Base-by-base conservation (phyloP, 2,888 invertebrate species). In the Dioctria linearis region DNA sequence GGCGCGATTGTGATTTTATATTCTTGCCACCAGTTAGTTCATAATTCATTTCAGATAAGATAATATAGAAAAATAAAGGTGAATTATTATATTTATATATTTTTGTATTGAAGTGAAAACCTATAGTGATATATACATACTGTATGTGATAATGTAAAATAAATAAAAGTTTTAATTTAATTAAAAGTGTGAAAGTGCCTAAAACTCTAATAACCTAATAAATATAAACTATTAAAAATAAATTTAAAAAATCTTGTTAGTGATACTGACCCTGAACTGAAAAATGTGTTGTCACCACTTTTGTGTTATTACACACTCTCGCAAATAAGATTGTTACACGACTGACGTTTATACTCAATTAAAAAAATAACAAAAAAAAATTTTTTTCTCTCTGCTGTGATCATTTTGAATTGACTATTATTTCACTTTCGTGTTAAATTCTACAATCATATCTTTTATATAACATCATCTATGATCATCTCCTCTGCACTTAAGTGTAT, bases 1-100 rank as follows among this genome's bases (percentile, higher is more conserved):
- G 73, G 73, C 57, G 73, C 73, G 59, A 39, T 57, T 13, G 42
- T 25, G 73, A 43, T 73, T 69, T 54, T 11, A 54, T 11, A 54
- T n/a, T 11, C 54, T 8, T 39, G 49, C 51, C 51, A 25, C 25
- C 25, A 25, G 25, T 25, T 25, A 69, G 37, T 37, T 5, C 51
- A 51, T 11, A 37, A 61, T 51, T 69, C 43, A 39, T 9, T 51
- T 37, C 6, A 11, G 51, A 69, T 39, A 54, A 67, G 46, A 25
- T 25, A 25, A 25, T 25, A 25, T 25, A 25, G 25, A 25, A 25
- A 25, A 25, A 25, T n/a, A 13, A 67, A 69, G 51, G 69, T 69
- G 69, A 11, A 51, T n/a, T 61, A 61, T 61, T 39, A 11, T n/a
- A 61, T 61, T 8, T 61, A 61, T 61, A 39, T 65, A 65, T 65